A percentile compares a stretch with the other conserved stretches of the same genome.
phyloP scores from a whole-genome alignment of 1,140 invertebrate genomes.

The Hyposmocoma kahamanoa region DNA sequence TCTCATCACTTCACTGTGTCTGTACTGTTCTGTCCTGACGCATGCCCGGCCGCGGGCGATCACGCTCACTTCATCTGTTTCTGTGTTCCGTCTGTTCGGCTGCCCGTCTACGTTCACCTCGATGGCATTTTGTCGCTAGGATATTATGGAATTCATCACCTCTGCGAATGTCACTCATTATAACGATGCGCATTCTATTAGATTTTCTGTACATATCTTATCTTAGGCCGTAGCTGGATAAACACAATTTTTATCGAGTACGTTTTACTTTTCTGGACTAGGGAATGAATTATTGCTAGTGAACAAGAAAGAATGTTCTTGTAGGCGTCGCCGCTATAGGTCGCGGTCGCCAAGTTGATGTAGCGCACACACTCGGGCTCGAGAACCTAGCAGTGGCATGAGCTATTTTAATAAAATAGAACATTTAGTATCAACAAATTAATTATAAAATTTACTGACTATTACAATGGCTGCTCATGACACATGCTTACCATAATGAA shows the following conservation, averaged over 20 bases:
- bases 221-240: conserved; percentile 51
- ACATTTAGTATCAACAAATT: too few relatives aligned
- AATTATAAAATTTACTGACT: conserved; percentile 35
- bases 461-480: conserved; percentile 63
- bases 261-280: conserved; percentile 25
- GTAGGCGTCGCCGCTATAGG: conserved; percentile 14
- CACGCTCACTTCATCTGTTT: conserved; percentile 71
- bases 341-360: conserved; percentile 46
- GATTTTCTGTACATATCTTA: conserved; percentile 61
- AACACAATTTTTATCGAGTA: conserved; percentile 18
- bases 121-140: conserved; percentile 65
- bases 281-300: conserved; percentile 24
- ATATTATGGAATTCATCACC: conserved; percentile 59
- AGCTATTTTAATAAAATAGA: too few relatives aligned
- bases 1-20: conserved; percentile 71
- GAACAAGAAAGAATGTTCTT: conserved; percentile 7
- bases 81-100: conserved; percentile 66
- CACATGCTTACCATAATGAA: conserved; percentile 68
- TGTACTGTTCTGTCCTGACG: conserved; percentile 71
- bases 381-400: conserved; percentile 34
- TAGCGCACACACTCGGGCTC: conserved; percentile 24
- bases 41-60: conserved; percentile 68
- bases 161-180: conserved; percentile 67
- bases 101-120: conserved; percentile 64
- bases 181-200: conserved; percentile 69